Base-by-base conservation (phyloP, 2,888 invertebrate species). In the Agrilus cyanescens region DNA sequence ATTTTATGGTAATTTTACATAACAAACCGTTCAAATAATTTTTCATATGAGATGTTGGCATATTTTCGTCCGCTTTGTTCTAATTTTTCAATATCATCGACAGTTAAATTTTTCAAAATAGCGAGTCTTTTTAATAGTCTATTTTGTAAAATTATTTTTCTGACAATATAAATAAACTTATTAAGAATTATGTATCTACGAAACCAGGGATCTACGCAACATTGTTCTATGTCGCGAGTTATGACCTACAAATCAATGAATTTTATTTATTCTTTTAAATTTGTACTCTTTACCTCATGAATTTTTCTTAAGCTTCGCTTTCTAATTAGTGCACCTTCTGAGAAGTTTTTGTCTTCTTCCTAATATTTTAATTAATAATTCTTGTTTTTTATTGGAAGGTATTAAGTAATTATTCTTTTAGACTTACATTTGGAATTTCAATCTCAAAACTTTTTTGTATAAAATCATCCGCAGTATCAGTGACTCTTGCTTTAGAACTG, bases 191-290 rank as follows among this genome's bases (percentile, higher is more conserved):
- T 40, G 38, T 61, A 55, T 32, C 59, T 48, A 43, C 49, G 54
- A 39, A 61, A 59, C 62, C 62, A 63, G 3, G 61, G 58, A 39
- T 61, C 59, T 18, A 57, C 47, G 18, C 46, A 47, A 43, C 57
- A 58, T 12, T 40, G 32, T 18, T 40, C 42, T 31, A 32, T 33
- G 16, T 45, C 44, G 5, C 30, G 20, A 3, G 25, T 4, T n/a
- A 32, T 42, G 13, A 44, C 40, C 55, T 55, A 45, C 37, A 51
- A 37, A 14, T 15, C 2, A 36, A n/a, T 8, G 14, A 14, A 25
- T n/a, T 25, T 42, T 32, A 8, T 4, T 32, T 15, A 15, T 31
- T 14, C 8, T 32, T 38, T n/a, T 1, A 12, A 42, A 12, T 36
- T n/a, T 16, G 25, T 15, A 43, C 10, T 25, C 10, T 2, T 12